Percentiles rank a stretch among this genome's conserved stretches.
Evolutionary conservation across 1,140 invertebrate genomes (phyloP).

Genomic region (Drosophila prosaltans): DNA sequence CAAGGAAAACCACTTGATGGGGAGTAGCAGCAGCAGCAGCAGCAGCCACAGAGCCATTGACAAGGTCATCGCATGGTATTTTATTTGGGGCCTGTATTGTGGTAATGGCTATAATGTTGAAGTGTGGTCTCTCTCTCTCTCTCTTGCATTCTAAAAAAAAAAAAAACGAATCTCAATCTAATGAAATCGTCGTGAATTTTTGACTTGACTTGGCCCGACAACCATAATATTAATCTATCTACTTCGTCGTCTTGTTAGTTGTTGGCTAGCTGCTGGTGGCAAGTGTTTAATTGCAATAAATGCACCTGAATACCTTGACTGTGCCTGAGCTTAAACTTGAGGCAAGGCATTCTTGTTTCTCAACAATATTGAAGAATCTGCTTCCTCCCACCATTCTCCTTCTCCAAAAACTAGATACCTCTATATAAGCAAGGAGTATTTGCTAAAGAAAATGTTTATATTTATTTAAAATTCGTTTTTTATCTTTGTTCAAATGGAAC

Average conservation of each 20-base stretch:
- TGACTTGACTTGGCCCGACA: slow-evolving; percentile 33
- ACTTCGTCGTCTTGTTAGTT: slow-evolving; percentile 54
- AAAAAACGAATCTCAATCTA: slow-evolving; percentile 37
- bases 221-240: slow-evolving; percentile 49
- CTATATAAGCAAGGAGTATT: slow-evolving; percentile 51
- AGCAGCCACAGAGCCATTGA: slow-evolving; percentile 48
- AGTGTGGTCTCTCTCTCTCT: slow-evolving; percentile 10
- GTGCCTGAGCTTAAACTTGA: slow-evolving; percentile 51
- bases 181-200: slow-evolving; percentile 34
- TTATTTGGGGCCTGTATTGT: slow-evolving; percentile 71
- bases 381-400: too few species aligned
- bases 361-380: not conserved
- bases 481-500: slow-evolving; percentile 29
- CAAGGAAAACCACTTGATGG: slow-evolving; percentile 77
- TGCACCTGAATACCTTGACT: slow-evolving; percentile 76
- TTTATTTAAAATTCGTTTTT: not conserved
- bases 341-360: slow-evolving; percentile 32
- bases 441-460: not conserved
- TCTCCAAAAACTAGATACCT: not conserved
- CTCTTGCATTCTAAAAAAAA: slow-evolving; percentile 9
- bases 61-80: slow-evolving; percentile 70
- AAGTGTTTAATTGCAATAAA: slow-evolving; percentile 82
- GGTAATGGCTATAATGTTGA: not conserved
- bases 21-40: slow-evolving; percentile 47
- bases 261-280: slow-evolving; percentile 62